These are phyloP conservation scores for Rostratula benghalensis DNA, from an alignment of 2,113 vertebrate genomes.

Conservation along the genomic window DNA sequence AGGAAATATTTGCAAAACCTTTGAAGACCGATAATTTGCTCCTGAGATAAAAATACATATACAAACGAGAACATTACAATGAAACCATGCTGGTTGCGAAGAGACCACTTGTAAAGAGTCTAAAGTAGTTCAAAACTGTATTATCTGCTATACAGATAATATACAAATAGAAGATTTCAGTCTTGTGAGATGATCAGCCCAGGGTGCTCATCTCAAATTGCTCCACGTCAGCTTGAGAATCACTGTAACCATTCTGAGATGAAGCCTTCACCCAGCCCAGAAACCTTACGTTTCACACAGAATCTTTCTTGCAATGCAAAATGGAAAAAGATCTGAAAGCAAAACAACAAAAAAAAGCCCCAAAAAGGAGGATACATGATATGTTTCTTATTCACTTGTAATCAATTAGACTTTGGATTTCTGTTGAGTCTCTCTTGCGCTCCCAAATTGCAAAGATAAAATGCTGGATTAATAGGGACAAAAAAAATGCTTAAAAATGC, in stretches of 20 bases:
- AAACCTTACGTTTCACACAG: not conserved
- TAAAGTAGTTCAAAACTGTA: not conserved
- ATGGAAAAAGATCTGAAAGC: not conserved
- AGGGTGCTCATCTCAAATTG: not conserved
- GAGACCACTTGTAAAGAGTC: not conserved
- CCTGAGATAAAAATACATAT: not conserved
- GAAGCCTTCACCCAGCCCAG: not conserved
- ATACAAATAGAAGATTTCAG: not conserved
- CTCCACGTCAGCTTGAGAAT: not conserved
- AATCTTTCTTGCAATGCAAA: not conserved
- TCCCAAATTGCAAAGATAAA: not conserved
- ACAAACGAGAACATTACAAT: not conserved
- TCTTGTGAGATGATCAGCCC: not conserved
- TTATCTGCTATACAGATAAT: not conserved
- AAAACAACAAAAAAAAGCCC: not conserved
- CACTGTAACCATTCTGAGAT: rapidly evolving
- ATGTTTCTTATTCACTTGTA: not conserved
- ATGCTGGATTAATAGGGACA: not conserved
- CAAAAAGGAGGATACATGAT: not conserved
- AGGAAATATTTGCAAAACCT: not conserved
- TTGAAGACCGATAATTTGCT: not conserved
- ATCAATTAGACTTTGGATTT: not conserved
- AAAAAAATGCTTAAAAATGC: not conserved
- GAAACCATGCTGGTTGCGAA: not conserved
- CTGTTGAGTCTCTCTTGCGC: not conserved